These are phyloP conservation scores for Hartigia nigra DNA, from an alignment of 2,888 invertebrate species.

Conservation along the genomic window DNA sequence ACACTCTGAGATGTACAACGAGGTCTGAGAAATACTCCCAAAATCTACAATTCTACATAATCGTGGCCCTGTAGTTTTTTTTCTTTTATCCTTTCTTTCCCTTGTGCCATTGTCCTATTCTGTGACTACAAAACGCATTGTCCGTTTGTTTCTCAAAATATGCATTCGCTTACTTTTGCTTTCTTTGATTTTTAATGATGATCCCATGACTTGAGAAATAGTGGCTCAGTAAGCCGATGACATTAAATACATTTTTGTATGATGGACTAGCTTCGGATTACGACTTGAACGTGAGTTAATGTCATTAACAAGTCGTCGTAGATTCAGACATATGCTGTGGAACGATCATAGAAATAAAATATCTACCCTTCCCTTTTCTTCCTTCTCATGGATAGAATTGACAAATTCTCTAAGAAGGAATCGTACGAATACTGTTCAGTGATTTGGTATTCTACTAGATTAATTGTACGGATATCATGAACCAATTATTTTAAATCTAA, in stretches of 20 bases:
- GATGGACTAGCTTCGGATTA: conserved; percentile 55
- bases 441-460: not conserved
- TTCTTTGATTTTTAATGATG: conserved; percentile 32
- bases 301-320: conserved; percentile 42
- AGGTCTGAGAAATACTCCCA: not conserved
- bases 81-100: not conserved
- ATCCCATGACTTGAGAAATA: conserved; percentile 37
- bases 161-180: not conserved
- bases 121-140: not conserved
- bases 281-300: conserved; percentile 41
- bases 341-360: conserved; percentile 14
- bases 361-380: not conserved
- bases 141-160: not conserved
- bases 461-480: conserved; percentile 8
- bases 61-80: not conserved
- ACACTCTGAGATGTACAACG: not conserved
- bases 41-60: not conserved
- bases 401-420: too few species aligned
- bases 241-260: conserved; percentile 51
- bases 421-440: too few species aligned
- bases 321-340: conserved; percentile 44
- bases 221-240: not conserved
- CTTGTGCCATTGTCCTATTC: not conserved
- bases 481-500: too few species aligned
- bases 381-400: not conserved